These are phyloP conservation scores for Phacellophora camtschatica DNA, from an alignment of 30 jellyfish, hydroid and myxozoan genomes.

Conservation along the genomic window DNA sequence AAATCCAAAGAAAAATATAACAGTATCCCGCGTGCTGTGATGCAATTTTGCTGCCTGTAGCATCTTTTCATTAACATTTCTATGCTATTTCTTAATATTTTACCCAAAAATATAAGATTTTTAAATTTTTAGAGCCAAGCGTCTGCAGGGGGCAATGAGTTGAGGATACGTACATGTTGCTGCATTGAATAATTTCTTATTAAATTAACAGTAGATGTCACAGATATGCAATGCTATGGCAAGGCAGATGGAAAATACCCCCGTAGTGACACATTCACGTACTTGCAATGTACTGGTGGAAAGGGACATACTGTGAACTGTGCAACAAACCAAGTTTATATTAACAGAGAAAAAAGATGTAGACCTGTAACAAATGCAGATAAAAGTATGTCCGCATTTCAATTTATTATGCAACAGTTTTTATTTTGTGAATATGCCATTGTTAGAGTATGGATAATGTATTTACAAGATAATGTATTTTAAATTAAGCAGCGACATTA, in stretches of 20 bases:
- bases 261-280: conserved; percentile 44
- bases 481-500: neutral
- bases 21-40: no score
- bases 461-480: neutral
- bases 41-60: no score
- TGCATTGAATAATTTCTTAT: neutral
- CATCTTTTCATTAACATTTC: no score
- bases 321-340: conserved; percentile 46
- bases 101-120: no score
- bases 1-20: no score
- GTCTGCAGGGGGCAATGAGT: no score
- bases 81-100: no score
- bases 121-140: no score
- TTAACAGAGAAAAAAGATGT: conserved; percentile 32
- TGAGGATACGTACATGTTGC: no score
- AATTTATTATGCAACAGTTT: no score
- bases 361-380: conserved; percentile 21
- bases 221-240: conserved; percentile 31
- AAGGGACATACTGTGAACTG: conserved; percentile 8
- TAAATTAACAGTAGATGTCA: neutral
- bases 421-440: neutral
- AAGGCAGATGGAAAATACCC: conserved; percentile 75
- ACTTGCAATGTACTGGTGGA: conserved; percentile 56
- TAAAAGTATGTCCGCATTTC: conserved; percentile 17
- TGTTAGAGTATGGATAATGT: neutral